Conservation (phyloP, 2,888 invertebrate genomes). For the Ophioninae sp. region DNA sequence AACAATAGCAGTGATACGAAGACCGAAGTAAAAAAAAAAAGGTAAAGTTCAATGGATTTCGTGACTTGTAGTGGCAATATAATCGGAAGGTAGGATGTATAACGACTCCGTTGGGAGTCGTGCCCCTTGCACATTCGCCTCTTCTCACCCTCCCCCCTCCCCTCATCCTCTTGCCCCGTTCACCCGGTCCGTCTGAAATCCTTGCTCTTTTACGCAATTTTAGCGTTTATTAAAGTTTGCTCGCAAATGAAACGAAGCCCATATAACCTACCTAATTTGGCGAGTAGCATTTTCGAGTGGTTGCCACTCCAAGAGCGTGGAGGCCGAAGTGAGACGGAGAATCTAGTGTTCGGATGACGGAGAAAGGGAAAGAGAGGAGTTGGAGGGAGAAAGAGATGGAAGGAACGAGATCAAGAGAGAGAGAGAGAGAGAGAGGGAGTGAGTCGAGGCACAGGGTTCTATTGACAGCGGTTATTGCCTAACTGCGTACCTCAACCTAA, state of each 20-base stretch:
- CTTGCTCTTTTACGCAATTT: conserved; percentile 82
- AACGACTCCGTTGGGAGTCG: conserved; percentile 49
- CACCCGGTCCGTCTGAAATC: conserved; percentile 78
- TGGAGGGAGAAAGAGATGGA: conserved; percentile 40
- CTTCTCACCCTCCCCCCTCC: conserved; percentile 7
- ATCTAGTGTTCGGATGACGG: conserved; percentile 61
- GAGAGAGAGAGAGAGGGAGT: conserved; percentile 38
- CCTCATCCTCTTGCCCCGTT: background rate
- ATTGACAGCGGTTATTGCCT: conserved; percentile 82
- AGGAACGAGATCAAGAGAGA: conserved; percentile 48
- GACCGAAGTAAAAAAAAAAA: conserved; percentile 11
- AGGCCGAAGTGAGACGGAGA: conserved; percentile 55
- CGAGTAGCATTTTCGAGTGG: conserved; percentile 81
- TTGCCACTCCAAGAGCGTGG: conserved; percentile 75
- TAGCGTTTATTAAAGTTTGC: conserved; percentile 82
- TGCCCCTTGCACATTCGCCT: conserved; percentile 2
- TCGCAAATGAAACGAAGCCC: conserved; percentile 81
- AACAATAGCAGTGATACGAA: conserved; percentile 11
- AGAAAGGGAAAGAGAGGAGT: conserved; percentile 43
- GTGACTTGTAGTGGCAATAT: conserved; percentile 61
- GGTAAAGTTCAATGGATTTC: conserved; percentile 38
- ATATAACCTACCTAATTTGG: conserved; percentile 82
- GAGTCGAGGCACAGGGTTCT: conserved; percentile 76
- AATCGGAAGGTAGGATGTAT: conserved; percentile 56
- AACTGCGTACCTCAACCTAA: conserved; percentile 81